Evolutionary conservation across 2,797 vertebrate species (phyloP).

Genomic region (Enteromius argenteus): DNA sequence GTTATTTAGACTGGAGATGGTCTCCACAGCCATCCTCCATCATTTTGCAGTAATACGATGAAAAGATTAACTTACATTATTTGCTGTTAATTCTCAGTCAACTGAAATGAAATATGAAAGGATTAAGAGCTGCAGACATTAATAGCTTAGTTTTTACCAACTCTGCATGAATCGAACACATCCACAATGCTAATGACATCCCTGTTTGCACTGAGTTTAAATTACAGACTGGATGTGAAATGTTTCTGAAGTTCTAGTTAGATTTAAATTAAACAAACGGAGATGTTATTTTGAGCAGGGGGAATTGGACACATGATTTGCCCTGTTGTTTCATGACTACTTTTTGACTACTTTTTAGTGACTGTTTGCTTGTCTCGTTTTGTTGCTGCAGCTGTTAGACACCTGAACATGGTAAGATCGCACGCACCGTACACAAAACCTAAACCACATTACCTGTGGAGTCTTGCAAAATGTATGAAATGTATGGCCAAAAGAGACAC

Average conservation of each 20-base stretch:
- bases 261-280: neutral
- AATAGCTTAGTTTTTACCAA: conserved; percentile 42
- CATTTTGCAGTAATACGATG: conserved; percentile 35
- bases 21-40: neutral
- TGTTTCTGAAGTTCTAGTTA: conserved; percentile 28
- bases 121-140: conserved; percentile 33
- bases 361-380: conserved; percentile 87
- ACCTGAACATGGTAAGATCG: conserved; percentile 83
- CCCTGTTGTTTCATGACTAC: conserved; percentile 62
- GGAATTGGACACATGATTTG: conserved; percentile 41
- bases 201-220: conserved; percentile 40
- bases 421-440: conserved; percentile 31
- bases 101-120: conserved; percentile 16
- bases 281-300: conserved; percentile 26
- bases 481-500: conserved; percentile 32
- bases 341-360: conserved; percentile 77
- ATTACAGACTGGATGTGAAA: conserved; percentile 46
- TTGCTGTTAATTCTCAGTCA: conserved; percentile 42
- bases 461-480: conserved; percentile 53
- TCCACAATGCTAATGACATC: conserved; percentile 47
- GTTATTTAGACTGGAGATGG: conserved; percentile 14
- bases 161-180: conserved; percentile 42
- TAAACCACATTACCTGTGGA: conserved; percentile 62
- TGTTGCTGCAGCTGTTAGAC: conserved; percentile 86
- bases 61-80: conserved; percentile 29